A percentile compares a stretch with the other conserved stretches of the same genome.
Evolutionary conservation across 2,113 vertebrate genomes (phyloP).

Genomic region (Trachemys scripta): DNA sequence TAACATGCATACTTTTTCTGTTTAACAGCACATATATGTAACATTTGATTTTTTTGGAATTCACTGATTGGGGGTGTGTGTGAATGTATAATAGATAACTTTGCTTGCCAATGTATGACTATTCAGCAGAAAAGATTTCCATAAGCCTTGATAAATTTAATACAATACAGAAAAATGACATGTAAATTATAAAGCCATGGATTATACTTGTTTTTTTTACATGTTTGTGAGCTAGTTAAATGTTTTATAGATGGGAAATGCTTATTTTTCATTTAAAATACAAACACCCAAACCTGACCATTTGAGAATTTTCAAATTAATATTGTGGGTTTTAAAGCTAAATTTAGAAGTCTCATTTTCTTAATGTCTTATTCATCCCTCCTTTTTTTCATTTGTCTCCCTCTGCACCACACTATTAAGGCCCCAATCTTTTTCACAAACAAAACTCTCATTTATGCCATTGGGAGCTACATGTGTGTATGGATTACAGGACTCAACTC

Average conservation of each 20-base stretch:
- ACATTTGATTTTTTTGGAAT: not conserved
- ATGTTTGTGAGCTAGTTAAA: constrained; percentile 46
- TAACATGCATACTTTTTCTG: not conserved
- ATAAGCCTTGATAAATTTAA: constrained; percentile 40
- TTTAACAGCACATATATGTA: not conserved
- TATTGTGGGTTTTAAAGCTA: not conserved
- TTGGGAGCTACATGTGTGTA: not conserved
- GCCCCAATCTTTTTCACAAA: not conserved
- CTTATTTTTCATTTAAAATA: constrained; percentile 32
- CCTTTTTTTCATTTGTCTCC: not conserved
- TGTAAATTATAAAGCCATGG: constrained; percentile 58
- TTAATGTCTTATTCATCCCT: not conserved
- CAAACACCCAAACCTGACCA: not conserved
- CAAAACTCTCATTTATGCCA: not conserved
- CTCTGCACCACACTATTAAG: not conserved
- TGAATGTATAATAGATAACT: not conserved
- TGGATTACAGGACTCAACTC: not conserved
- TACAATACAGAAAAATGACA: constrained; percentile 53
- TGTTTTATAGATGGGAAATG: constrained; percentile 62
- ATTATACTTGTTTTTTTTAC: constrained; percentile 34
- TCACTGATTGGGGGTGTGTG: not conserved
- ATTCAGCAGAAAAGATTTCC: constrained; percentile 44
- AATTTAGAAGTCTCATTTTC: not conserved
- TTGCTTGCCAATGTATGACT: constrained; percentile 38
- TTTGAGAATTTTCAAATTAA: not conserved